phyloP scores from a whole-genome alignment of 1,140 invertebrate species.

The Littorina saxatilis region DNA sequence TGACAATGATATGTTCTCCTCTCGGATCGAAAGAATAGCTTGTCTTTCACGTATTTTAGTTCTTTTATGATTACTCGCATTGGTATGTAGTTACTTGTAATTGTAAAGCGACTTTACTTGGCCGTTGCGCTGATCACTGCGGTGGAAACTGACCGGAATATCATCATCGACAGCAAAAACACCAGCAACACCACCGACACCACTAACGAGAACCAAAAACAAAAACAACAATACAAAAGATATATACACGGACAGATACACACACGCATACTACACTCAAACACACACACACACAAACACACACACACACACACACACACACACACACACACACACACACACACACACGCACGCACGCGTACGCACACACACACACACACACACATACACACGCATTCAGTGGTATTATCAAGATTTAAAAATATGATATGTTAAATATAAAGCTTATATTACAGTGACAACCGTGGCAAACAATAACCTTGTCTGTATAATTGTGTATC shows the following conservation, averaged over 20 bases:
- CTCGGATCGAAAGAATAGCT: too few relatives aligned
- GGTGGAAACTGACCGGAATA: not conserved
- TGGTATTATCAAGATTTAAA: not conserved
- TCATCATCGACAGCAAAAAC: too few relatives aligned
- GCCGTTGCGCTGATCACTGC: not conserved
- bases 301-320: slow-evolving; percentile 22
- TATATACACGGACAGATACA: slow-evolving; percentile 1
- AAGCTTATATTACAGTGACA: too few relatives aligned
- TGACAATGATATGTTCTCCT: too few relatives aligned
- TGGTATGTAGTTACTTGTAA: too few relatives aligned
- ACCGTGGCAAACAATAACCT: too few relatives aligned
- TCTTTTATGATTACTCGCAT: too few relatives aligned
- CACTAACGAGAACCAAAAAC: not conserved
- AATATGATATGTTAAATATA: not conserved
- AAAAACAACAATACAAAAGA: not conserved
- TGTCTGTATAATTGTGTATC: too few relatives aligned
- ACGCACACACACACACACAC: not conserved
- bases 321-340: not conserved
- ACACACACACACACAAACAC: slow-evolving; percentile 19
- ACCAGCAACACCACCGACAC: too few relatives aligned
- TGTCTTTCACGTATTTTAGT: too few relatives aligned
- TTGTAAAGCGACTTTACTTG: too few relatives aligned
- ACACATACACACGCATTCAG: not conserved
- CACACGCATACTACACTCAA: not conserved
- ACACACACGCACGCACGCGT: slow-evolving; percentile 1